Evolutionary conservation across 2,797 vertebrate genomes (phyloP).

Genomic region (Orestias chungarensis): DNA sequence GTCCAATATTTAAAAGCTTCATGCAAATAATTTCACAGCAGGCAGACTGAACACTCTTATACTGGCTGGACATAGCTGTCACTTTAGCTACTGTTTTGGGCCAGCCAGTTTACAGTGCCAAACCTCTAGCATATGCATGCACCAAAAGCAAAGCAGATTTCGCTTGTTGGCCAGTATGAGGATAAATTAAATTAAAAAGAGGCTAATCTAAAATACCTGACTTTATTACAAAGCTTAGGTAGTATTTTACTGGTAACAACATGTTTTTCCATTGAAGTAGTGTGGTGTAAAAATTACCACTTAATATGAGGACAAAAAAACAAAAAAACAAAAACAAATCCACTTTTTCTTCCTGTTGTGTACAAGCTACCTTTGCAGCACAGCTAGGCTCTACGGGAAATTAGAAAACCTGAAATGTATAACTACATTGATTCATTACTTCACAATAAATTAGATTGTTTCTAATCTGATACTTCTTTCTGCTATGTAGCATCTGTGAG

Average conservation of each 20-base stretch:
- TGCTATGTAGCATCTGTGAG: too few relatives aligned
- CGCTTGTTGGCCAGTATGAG: not conserved
- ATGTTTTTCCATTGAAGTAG: not conserved
- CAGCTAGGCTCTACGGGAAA: too few relatives aligned
- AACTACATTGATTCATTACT: too few relatives aligned
- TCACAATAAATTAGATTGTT: too few relatives aligned
- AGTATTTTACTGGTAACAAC: too few relatives aligned
- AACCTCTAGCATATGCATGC: constrained; percentile 18
- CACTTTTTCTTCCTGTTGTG: too few relatives aligned
- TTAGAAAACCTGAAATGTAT: too few relatives aligned
- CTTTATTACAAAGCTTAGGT: too few relatives aligned
- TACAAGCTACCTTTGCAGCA: too few relatives aligned
- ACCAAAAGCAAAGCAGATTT: not conserved
- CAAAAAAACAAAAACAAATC: too few relatives aligned
- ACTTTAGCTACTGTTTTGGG: constrained; percentile 18
- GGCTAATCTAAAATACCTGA: not conserved
- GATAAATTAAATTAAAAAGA: not conserved
- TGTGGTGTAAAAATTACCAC: not conserved
- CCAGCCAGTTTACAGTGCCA: constrained; percentile 8
- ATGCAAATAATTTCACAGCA: constrained; percentile 9
- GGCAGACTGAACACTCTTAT: not conserved
- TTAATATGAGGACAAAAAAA: too few relatives aligned
- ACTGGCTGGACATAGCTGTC: constrained; percentile 26
- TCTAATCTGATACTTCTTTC: too few relatives aligned
- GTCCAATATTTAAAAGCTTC: not conserved